A percentile compares a stretch with the other conserved stretches of the same genome.
phyloP scores from a whole-genome alignment of 2,113 vertebrate genomes.

The Lutjanus erythropterus region DNA sequence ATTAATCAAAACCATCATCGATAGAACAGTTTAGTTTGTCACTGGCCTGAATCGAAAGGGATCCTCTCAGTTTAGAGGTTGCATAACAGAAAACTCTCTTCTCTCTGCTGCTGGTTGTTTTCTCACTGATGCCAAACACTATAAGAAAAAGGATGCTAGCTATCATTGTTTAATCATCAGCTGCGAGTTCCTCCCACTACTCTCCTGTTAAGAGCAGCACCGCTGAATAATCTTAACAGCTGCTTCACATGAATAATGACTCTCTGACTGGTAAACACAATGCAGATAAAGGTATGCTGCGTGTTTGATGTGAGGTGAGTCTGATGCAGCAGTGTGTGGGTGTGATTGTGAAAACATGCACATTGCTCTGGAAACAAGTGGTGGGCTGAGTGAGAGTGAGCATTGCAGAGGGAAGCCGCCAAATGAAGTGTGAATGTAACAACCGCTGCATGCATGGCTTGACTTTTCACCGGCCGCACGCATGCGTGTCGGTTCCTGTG shows the following conservation, averaged over 20 bases:
- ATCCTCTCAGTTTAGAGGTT: background rate
- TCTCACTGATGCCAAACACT: constrained; percentile 1
- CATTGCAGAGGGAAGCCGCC: constrained; percentile 15
- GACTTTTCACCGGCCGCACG: background rate
- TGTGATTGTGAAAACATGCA: constrained; percentile 58
- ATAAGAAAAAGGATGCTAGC: background rate
- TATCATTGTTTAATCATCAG: constrained; percentile 38
- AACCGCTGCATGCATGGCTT: constrained; percentile 24
- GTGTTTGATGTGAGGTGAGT: constrained; percentile 12
- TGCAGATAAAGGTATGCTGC: constrained; percentile 21
- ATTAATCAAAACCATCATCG: background rate
- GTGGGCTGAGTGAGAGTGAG: constrained; percentile 40
- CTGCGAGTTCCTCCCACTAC: constrained; percentile 21
- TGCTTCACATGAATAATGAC: constrained; percentile 43
- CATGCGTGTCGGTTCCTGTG: background rate
- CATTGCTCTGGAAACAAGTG: constrained; percentile 26
- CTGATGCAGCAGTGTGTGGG: constrained; percentile 59
- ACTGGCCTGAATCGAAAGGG: background rate
- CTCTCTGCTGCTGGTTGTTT: constrained; percentile 13
- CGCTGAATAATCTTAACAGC: constrained; percentile 40
- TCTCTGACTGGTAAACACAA: constrained; percentile 42
- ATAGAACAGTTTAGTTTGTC: background rate
- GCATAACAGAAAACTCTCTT: constrained; percentile 24
- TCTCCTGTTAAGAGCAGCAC: constrained; percentile 19
- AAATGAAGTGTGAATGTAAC: constrained; percentile 60